Evolutionary conservation across 2,888 invertebrate species (phyloP).

Genomic region (Hermaeophaga mercurialis): DNA sequence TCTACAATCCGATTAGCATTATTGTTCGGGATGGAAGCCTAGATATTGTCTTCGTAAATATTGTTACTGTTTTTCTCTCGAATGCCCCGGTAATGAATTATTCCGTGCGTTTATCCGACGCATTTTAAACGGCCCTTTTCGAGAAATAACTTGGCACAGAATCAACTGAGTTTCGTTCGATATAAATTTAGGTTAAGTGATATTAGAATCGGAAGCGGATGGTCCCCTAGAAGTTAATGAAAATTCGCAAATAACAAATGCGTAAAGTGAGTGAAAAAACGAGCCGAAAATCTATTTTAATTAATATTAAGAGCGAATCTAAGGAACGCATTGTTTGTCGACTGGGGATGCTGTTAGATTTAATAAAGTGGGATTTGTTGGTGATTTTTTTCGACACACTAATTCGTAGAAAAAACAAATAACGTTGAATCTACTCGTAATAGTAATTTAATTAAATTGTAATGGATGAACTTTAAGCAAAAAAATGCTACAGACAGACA

Average conservation of each 20-base stretch:
- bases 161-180: constrained; percentile 20
- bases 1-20: constrained; percentile 24
- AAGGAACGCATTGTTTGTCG: no score
- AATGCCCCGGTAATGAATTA: constrained; percentile 13
- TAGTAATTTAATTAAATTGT: no score
- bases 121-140: constrained; percentile 5
- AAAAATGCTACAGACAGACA: no score
- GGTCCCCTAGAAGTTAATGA: constrained; percentile 18
- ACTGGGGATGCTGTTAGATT: no score
- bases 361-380: no score
- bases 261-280: constrained; percentile 3
- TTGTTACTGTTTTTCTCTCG: constrained; percentile 15
- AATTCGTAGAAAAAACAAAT: no score
- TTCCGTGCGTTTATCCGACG: constrained; percentile 2
- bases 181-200: constrained; percentile 24
- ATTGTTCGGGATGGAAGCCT: constrained; percentile 18
- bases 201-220: constrained; percentile 19
- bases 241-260: constrained; percentile 21
- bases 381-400: no score
- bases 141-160: constrained; percentile 18
- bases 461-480: no score
- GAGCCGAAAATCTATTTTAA: constrained; percentile 1
- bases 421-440: no score
- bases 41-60: constrained; percentile 28
- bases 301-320: constrained; percentile 3